A percentile compares a stretch with the other conserved stretches of the same genome.
These are phyloP conservation scores for Liparis tanakae DNA, from an alignment of 2,797 vertebrate species.

Conservation along the genomic window DNA sequence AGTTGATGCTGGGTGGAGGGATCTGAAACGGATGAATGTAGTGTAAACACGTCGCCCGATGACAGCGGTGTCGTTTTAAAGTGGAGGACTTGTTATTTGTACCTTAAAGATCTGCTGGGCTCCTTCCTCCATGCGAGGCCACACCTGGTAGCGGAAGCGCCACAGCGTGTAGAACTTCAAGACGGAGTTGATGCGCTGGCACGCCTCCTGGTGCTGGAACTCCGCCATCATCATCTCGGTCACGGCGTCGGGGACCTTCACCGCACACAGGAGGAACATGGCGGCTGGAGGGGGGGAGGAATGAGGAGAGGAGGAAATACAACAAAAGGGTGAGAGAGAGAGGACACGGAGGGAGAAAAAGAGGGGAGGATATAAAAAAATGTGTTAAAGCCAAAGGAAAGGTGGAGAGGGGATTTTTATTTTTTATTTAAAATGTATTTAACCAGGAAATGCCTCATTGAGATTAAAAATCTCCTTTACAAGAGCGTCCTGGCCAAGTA, in stretches of 20 bases:
- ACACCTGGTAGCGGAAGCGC: slow-evolving; percentile 99
- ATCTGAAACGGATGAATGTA: slow-evolving; percentile 81
- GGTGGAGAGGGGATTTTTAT: neutral
- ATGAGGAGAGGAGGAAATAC: neutral
- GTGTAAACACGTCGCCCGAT: neutral
- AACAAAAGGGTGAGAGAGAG: neutral
- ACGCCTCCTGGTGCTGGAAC: slow-evolving; percentile 97
- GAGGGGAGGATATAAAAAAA: neutral
- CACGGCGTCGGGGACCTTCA: slow-evolving; percentile 96
- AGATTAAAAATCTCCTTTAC: too few species aligned
- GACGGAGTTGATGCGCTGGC: slow-evolving; percentile 95
- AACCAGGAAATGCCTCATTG: too few species aligned
- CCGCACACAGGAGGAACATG: slow-evolving; percentile 98
- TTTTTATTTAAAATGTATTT: too few species aligned
- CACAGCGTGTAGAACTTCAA: slow-evolving; percentile 98
- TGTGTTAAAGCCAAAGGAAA: slow-evolving; percentile 1
- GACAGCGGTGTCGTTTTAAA: neutral
- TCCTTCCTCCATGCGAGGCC: slow-evolving; percentile 99
- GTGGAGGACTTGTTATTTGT: neutral
- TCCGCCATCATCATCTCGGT: slow-evolving; percentile 99
- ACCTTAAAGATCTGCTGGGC: slow-evolving; percentile 99
- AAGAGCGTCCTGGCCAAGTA: too few species aligned
- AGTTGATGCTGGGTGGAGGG: slow-evolving; percentile 99
- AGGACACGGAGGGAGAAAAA: neutral
- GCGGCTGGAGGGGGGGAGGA: slow-evolving; percentile 83